A percentile compares a stretch with the other conserved stretches of the same genome.
Conservation (phyloP, 2,797 vertebrate species). For the Sebastes flavidus region DNA sequence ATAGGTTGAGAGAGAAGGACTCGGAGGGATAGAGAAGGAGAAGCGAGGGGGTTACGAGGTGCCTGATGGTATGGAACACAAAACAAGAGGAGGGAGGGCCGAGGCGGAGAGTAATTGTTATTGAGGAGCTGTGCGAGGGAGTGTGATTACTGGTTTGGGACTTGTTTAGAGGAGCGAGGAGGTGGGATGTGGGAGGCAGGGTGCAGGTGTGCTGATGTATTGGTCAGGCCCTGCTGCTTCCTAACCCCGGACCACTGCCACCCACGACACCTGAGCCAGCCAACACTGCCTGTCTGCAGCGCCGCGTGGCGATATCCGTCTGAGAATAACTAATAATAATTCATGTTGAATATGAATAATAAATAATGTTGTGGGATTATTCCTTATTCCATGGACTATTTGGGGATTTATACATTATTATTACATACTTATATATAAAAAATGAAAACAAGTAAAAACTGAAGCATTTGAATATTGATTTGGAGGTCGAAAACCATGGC, state of each 20-base stretch:
- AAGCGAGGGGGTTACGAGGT: neutral
- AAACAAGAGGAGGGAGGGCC: neutral
- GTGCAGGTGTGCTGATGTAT: conserved; percentile 48
- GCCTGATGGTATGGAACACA: conserved; percentile 1
- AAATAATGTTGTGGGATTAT: too few relatives aligned
- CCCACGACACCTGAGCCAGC: conserved; percentile 42
- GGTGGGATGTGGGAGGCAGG: conserved; percentile 29
- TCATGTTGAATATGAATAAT: too few relatives aligned
- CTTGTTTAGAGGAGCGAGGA: conserved; percentile 21
- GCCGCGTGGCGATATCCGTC: neutral
- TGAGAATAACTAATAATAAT: too few relatives aligned
- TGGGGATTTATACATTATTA: too few relatives aligned
- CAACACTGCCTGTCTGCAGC: conserved; percentile 11
- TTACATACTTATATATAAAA: too few relatives aligned
- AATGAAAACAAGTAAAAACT: too few relatives aligned
- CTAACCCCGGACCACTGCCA: conserved; percentile 31
- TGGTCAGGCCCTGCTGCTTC: conserved; percentile 39
- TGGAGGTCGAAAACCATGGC: too few relatives aligned
- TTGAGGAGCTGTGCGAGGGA: conserved; percentile 19
- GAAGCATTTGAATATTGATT: too few relatives aligned
- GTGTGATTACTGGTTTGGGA: conserved; percentile 40
- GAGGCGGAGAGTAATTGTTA: conserved; percentile 18
- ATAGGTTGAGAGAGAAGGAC: neutral
- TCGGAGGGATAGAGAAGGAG: neutral
- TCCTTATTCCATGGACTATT: too few relatives aligned